Conservation (phyloP, 2,113 vertebrate genomes). For the Fregetta grallaria region DNA sequence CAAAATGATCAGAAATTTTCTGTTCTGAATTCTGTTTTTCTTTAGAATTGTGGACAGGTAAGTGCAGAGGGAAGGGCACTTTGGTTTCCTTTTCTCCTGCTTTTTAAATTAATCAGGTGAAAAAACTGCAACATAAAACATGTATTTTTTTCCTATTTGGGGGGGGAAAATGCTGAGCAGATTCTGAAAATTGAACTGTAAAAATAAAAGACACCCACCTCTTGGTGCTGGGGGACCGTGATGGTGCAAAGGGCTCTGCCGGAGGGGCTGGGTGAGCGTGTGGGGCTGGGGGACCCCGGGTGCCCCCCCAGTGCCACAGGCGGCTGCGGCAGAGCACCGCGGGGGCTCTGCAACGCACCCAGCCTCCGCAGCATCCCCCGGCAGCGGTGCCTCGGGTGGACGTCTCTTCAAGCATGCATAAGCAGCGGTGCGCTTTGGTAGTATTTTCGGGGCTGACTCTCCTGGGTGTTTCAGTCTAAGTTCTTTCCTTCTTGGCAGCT, state of each 20-base stretch:
- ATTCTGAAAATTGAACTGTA: not conserved
- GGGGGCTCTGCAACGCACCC: not conserved
- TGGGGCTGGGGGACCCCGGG: not conserved
- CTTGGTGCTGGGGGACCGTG: fast-evolving
- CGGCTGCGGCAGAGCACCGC: not conserved
- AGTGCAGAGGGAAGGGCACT: fast-evolving
- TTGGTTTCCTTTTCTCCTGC: not conserved
- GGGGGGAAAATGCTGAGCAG: not conserved
- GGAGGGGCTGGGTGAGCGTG: not conserved
- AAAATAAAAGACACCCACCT: not conserved
- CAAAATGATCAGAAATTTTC: not conserved
- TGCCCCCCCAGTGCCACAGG: not conserved
- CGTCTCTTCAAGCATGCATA: fast-evolving
- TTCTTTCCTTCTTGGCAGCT: not conserved
- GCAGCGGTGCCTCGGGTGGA: fast-evolving
- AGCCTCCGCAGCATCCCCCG: not conserved
- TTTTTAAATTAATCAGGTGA: not conserved
- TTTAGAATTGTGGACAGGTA: not conserved
- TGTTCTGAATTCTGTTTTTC: not conserved
- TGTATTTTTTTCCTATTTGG: fast-evolving
- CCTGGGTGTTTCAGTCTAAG: not conserved
- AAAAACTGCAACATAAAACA: not conserved
- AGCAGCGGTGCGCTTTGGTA: fast-evolving
- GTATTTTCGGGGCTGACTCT: not conserved
- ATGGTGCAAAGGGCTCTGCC: not conserved